Base-by-base conservation (phyloP, 2,888 invertebrate genomes). In the Prosopocoilus inquinatus region DNA sequence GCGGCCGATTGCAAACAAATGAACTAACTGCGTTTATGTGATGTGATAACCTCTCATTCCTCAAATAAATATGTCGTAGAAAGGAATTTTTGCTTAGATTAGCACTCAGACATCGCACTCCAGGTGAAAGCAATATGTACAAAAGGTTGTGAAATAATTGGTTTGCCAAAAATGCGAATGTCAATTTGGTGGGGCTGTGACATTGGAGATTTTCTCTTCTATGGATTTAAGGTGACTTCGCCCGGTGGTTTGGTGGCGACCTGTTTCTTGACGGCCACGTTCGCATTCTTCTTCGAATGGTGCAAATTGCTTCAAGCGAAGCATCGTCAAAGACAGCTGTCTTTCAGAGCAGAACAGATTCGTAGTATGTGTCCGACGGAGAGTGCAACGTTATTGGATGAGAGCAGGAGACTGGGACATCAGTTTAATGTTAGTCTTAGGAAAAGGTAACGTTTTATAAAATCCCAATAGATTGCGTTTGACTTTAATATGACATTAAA, bases 161-260 rank as follows among this genome's bases (percentile, higher is more conserved):
- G 5, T 20, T 20, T 28, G 20, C 20, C 38, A 39, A 66, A 65
- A 57, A 86, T 86, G 86, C 83, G 83, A 66, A 83, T 84, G 82
- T 81, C 78, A 74, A 86, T 86, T 78, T 87, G 85, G 85, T 86
- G 85, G 74, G 84, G 84, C 50, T 81, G 79, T 61, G 76, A 85
- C 70, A 75, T 88, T 53, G 82, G 83, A 11, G 79, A 84, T 61
- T 87, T 86, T 73, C 73, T 88, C 67, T 84, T 89, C 74, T 73
- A 83, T 45, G 86, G 86, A 15, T 81, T 84, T 46, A 77, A 78
- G 62, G 79, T 88, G 52, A 77, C 70, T 64, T 77, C 81, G 35
- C 72, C 78, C 3, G 77, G 79, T 74, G 78, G 82, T 33, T 78
- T 88, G 62, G 73, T 84, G 4, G 78, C 81, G 57, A 81, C 84